These are phyloP conservation scores for Aphidius gifuensis DNA, from an alignment of 1,140 invertebrate species.

Conservation along the genomic window DNA sequence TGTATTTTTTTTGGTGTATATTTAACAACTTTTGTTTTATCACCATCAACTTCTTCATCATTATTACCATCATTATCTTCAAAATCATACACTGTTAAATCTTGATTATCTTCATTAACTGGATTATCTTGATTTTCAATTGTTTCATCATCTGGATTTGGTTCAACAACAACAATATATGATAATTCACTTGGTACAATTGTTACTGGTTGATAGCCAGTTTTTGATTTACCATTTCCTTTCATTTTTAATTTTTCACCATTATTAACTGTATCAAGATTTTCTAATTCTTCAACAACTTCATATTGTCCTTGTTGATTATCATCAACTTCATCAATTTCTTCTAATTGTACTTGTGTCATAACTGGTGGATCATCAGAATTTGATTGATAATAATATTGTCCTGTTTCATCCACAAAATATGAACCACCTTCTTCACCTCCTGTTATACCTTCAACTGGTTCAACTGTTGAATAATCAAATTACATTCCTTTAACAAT, in stretches of 20 bases:
- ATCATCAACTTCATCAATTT: conserved; percentile 53
- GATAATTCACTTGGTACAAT: conserved; percentile 84
- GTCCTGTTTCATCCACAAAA: conserved; percentile 73
- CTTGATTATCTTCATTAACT: conserved; percentile 63
- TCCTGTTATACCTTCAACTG: conserved; percentile 57
- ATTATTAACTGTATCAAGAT: conserved; percentile 42
- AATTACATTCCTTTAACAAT: background rate
- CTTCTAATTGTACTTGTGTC: conserved; percentile 57
- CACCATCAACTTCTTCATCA: conserved; percentile 55
- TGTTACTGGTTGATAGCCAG: conserved; percentile 78
- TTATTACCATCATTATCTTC: conserved; percentile 63
- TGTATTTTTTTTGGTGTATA: conserved; percentile 69
- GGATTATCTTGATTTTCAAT: conserved; percentile 59
- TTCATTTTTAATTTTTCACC: conserved; percentile 43
- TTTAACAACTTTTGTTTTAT: conserved; percentile 68
- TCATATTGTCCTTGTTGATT: conserved; percentile 49
- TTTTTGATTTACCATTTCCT: conserved; percentile 58
- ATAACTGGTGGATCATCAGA: conserved; percentile 64
- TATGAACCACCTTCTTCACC: conserved; percentile 67
- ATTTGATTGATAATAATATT: conserved; percentile 72
- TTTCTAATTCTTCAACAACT: conserved; percentile 57
- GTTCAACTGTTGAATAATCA: conserved; percentile 40
- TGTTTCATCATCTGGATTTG: conserved; percentile 58
- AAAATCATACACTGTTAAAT: conserved; percentile 66
- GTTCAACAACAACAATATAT: conserved; percentile 85